Evolutionary conservation across 2,797 vertebrate genomes (phyloP).

Genomic region (Novumbra hubbsi): DNA sequence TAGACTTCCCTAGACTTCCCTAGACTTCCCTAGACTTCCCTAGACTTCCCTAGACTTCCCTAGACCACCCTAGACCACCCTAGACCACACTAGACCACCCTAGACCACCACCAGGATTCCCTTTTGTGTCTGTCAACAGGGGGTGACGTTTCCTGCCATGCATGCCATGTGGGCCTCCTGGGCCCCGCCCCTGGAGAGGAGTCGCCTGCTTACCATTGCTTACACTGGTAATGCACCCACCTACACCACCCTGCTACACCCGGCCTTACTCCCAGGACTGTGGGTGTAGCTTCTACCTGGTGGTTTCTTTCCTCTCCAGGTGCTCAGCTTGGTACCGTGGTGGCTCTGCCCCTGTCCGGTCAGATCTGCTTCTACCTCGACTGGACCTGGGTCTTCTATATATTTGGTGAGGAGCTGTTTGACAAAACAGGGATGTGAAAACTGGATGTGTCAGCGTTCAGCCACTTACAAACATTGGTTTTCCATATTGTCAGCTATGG

Average conservation of each 20-base stretch:
- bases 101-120: neutral
- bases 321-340: slow-evolving; percentile 91
- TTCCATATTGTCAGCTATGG: neutral
- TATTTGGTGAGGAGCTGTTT: slow-evolving; percentile 83
- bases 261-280: neutral
- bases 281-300: neutral
- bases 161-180: slow-evolving; percentile 96
- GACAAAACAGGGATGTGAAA: too few relatives aligned
- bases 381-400: slow-evolving; percentile 95
- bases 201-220: slow-evolving; percentile 90
- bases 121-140: slow-evolving; percentile 70
- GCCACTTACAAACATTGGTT: neutral
- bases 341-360: slow-evolving; percentile 89
- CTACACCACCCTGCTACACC: neutral
- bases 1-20: neutral
- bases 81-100: neutral
- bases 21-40: neutral
- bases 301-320: slow-evolving; percentile 66
- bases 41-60: neutral
- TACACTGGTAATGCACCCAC: slow-evolving; percentile 81
- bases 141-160: slow-evolving; percentile 96
- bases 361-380: slow-evolving; percentile 93
- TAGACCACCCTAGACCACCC: neutral
- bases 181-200: slow-evolving; percentile 96
- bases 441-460: neutral